These are phyloP conservation scores for Anthophora plumipes DNA, from an alignment of 2,888 invertebrate species.

Conservation along the genomic window DNA sequence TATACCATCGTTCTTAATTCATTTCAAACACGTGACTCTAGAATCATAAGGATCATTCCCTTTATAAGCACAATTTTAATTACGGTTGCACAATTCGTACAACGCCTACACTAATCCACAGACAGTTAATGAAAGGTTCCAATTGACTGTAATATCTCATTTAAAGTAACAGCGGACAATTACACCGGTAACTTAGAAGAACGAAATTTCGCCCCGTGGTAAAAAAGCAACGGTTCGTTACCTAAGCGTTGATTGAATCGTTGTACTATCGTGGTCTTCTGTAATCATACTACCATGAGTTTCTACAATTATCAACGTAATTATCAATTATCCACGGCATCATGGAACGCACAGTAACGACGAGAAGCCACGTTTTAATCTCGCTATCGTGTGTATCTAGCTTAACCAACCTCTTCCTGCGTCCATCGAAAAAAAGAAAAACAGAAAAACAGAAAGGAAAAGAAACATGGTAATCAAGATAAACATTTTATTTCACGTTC, in stretches of 20 bases:
- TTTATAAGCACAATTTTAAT: slow-evolving; percentile 15
- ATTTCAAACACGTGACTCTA: not conserved
- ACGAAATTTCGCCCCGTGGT: not conserved
- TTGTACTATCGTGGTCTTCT: not conserved
- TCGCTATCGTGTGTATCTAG: not conserved
- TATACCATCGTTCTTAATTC: not conserved
- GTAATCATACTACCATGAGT: not conserved
- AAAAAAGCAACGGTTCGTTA: slow-evolving; percentile 20
- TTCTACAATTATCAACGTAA: slow-evolving; percentile 20
- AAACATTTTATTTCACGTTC: slow-evolving; percentile 12
- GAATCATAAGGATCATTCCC: not conserved
- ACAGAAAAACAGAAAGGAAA: not conserved
- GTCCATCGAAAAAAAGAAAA: not conserved
- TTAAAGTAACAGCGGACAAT: slow-evolving; percentile 44
- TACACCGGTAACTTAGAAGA: slow-evolving; percentile 35
- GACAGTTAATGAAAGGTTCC: slow-evolving; percentile 34
- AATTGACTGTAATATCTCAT: slow-evolving; percentile 45
- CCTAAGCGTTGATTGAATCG: slow-evolving; percentile 22
- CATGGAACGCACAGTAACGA: not conserved
- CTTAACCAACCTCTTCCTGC: not conserved
- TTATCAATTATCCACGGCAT: slow-evolving; percentile 11
- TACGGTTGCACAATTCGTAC: slow-evolving; percentile 13
- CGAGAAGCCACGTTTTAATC: not conserved
- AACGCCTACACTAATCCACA: not conserved
- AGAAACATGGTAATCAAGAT: not conserved